Conservation (phyloP, 2,113 vertebrate species). For the Silurus glanis region DNA sequence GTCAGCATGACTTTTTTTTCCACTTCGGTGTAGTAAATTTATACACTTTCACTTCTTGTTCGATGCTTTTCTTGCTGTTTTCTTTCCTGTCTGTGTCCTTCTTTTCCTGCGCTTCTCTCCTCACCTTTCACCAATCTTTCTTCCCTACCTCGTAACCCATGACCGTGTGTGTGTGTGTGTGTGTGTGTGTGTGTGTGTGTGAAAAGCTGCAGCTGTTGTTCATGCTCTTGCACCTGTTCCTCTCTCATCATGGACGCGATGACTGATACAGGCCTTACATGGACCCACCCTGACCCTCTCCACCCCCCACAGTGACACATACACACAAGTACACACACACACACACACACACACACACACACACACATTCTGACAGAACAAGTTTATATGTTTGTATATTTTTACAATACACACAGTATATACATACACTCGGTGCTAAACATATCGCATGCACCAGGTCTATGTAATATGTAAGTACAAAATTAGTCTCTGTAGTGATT, state of each 20-base stretch:
- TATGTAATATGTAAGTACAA: background rate
- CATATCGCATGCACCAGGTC: background rate
- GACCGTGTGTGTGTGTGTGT: constrained; percentile 35
- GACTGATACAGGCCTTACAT: constrained; percentile 72
- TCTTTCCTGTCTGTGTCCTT: constrained; percentile 19
- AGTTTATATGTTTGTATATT: background rate
- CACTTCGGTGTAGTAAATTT: background rate
- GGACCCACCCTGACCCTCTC: constrained; percentile 61
- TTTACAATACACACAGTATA: constrained; percentile 12
- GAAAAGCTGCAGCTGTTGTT: constrained; percentile 69
- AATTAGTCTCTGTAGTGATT: background rate
- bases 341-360: constrained; percentile 19
- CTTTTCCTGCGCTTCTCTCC: constrained; percentile 26
- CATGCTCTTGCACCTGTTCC: constrained; percentile 72
- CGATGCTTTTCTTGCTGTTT: background rate
- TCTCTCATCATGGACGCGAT: constrained; percentile 69
- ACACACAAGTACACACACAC: constrained; percentile 41
- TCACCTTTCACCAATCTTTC: constrained; percentile 13
- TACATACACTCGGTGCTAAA: background rate
- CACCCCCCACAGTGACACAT: constrained; percentile 46
- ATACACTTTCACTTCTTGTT: constrained; percentile 37
- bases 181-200: constrained; percentile 40
- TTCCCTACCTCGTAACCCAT: constrained; percentile 1
- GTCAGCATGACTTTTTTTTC: background rate
- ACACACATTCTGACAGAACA: background rate